phyloP scores from a whole-genome alignment of 30 jellyfish, hydroid and myxozoan genomes.

The Clytia hemisphaerica region DNA sequence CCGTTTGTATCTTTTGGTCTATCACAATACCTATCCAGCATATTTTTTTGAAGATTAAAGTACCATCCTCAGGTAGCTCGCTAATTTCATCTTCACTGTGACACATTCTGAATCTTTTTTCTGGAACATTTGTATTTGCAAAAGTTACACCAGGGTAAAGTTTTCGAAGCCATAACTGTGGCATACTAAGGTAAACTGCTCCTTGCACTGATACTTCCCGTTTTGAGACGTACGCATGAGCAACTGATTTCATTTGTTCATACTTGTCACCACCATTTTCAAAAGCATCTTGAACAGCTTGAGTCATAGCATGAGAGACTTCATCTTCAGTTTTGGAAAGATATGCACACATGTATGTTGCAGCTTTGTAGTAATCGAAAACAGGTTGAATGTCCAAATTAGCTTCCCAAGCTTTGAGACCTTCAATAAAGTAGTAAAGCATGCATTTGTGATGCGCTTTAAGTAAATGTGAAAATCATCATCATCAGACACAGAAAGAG shows the following conservation, averaged over 20 bases:
- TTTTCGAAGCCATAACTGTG: slow-evolving; percentile 6
- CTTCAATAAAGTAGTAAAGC: neutral
- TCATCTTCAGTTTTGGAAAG: slow-evolving; percentile 2
- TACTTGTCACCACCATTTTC: neutral
- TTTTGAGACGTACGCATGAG: neutral
- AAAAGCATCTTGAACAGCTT: neutral
- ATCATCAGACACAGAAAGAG: too few relatives aligned
- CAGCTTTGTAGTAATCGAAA: neutral
- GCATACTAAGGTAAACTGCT: slow-evolving; percentile 12
- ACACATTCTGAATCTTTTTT: slow-evolving; percentile 7
- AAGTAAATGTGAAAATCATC: too few relatives aligned
- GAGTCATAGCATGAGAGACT: neutral
- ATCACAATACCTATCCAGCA: too few relatives aligned
- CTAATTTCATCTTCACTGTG: neutral
- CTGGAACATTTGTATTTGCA: slow-evolving; percentile 7
- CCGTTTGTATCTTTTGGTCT: too few relatives aligned
- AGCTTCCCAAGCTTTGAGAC: too few relatives aligned
- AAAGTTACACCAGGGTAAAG: slow-evolving; percentile 4
- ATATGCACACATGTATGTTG: slow-evolving; percentile 4
- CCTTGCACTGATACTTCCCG: slow-evolving; percentile 2
- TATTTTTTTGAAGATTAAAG: neutral
- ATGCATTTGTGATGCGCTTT: too few relatives aligned
- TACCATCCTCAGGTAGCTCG: slow-evolving; percentile 10
- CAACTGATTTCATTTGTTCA: slow-evolving; percentile 1
- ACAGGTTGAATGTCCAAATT: slow-evolving; percentile 12